phyloP scores from a whole-genome alignment of 2,888 invertebrate genomes.

The Abscondita cerata region DNA sequence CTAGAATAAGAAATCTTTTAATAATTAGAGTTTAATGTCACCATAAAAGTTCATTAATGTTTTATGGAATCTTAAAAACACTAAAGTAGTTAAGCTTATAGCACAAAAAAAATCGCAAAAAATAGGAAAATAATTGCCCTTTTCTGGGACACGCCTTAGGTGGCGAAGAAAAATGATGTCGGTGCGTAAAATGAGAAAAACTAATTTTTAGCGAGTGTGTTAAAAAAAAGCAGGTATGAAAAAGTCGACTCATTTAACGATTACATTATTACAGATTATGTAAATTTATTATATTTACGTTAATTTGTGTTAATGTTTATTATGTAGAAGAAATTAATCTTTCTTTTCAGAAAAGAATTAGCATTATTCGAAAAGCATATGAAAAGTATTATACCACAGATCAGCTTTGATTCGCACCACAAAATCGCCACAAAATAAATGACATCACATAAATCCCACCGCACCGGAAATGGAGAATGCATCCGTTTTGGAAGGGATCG shows the following conservation, averaged over 20 bases:
- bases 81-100: slow-evolving; percentile 25
- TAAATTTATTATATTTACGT: not conserved
- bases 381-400: slow-evolving; percentile 37
- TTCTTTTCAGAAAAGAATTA: slow-evolving; percentile 19
- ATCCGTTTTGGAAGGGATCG: slow-evolving; percentile 46
- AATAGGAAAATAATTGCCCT: slow-evolving; percentile 31
- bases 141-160: slow-evolving; percentile 31
- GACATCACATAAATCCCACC: slow-evolving; percentile 49
- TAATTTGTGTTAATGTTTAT: slow-evolving; percentile 3
- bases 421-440: slow-evolving; percentile 48
- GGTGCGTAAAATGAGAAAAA: slow-evolving; percentile 28
- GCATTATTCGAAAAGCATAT: slow-evolving; percentile 32
- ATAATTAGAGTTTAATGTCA: too few relatives aligned
- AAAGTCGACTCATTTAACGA: too few relatives aligned
- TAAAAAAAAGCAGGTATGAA: too few relatives aligned
- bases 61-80: slow-evolving; percentile 23
- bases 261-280: not conserved
- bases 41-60: slow-evolving; percentile 14
- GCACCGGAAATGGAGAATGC: slow-evolving; percentile 50
- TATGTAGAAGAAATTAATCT: slow-evolving; percentile 2
- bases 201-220: not conserved
- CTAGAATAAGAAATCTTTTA: too few relatives aligned
- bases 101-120: slow-evolving; percentile 26
- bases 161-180: slow-evolving; percentile 34
- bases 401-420: slow-evolving; percentile 45